Conservation (phyloP, 53 echinoderm and acorn worm species). For the Apostichopus leukothele region DNA sequence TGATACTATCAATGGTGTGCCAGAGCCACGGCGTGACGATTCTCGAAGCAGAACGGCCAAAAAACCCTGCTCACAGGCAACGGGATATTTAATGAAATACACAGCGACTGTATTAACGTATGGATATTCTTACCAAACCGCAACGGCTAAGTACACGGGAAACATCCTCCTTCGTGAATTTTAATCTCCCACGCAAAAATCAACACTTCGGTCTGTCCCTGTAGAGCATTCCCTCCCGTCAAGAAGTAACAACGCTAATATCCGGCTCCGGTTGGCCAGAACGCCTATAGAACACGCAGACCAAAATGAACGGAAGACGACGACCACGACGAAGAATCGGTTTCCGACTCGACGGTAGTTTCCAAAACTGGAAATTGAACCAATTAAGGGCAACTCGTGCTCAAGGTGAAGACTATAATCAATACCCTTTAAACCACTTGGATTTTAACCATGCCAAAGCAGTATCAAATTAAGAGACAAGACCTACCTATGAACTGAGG, state of each 20-base stretch:
- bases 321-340: background rate
- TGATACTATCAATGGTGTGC: too few relatives aligned
- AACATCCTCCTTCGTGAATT: background rate
- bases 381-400: slow-evolving; percentile 18
- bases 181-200: background rate
- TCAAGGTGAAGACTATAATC: slow-evolving; percentile 6
- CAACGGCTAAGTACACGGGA: background rate
- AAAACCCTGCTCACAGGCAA: too few relatives aligned
- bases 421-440: background rate
- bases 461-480: background rate
- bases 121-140: background rate
- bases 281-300: background rate
- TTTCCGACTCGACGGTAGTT: background rate
- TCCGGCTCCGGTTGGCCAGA: background rate
- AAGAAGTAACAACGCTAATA: background rate
- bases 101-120: too few relatives aligned
- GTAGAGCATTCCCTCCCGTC: background rate
- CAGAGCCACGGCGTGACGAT: too few relatives aligned
- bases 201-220: background rate
- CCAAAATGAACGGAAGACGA: background rate
- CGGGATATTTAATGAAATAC: too few relatives aligned
- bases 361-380: slow-evolving; percentile 3
- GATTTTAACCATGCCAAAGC: background rate
- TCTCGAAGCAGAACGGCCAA: too few relatives aligned
- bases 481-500: background rate